Conservation (phyloP, 2,888 invertebrate genomes). For the Cantharis nigra region DNA sequence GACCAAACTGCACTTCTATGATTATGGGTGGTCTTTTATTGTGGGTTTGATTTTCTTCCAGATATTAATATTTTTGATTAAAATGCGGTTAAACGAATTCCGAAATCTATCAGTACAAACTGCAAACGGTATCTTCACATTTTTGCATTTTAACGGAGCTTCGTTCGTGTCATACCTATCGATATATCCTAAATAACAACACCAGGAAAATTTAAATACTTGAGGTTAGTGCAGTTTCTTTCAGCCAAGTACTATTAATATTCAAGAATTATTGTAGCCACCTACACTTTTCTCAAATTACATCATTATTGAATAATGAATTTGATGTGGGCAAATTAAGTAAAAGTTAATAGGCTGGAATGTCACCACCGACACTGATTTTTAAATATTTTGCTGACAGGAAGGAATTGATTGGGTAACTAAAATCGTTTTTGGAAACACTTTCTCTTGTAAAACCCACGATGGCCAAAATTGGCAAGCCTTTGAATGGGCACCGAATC, state of each 20-base stretch:
- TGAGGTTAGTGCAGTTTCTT: not conserved
- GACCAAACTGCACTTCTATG: not conserved
- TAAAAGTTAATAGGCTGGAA: not conserved
- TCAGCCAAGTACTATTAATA: not conserved
- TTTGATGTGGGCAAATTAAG: not conserved
- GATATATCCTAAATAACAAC: not conserved
- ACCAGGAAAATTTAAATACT: too few species aligned
- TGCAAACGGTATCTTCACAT: not conserved
- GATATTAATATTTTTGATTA: too few species aligned
- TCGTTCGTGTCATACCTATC: not conserved
- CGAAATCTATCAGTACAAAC: not conserved
- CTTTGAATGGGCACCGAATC: not conserved
- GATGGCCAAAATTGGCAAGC: not conserved
- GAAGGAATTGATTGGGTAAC: not conserved
- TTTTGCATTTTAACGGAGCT: not conserved
- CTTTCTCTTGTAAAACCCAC: not conserved
- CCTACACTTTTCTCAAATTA: not conserved
- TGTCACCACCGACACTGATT: not conserved
- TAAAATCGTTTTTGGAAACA: not conserved
- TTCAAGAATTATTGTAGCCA: not conserved
- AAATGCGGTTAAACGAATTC: not conserved
- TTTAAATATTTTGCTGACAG: not conserved
- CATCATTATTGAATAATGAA: not conserved
- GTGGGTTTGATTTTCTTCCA: not conserved
- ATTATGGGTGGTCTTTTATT: not conserved